Evolutionary conservation across 2,113 vertebrate species (phyloP), one percentile per base, ranked within the genome.

Genomic region (Gnathonemus echidnorhynchus): DNA sequence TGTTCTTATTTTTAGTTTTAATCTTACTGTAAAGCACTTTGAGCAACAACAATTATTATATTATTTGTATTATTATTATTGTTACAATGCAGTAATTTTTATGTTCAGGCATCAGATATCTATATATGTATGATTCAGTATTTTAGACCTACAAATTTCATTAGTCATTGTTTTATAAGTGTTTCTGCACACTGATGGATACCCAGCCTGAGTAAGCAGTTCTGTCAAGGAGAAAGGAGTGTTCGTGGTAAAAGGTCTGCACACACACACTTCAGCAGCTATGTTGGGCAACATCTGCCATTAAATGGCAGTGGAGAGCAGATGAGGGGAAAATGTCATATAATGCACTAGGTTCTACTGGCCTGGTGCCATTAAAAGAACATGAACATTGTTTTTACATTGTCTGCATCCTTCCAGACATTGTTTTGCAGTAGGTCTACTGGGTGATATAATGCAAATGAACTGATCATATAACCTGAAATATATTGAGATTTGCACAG

Each of bases 161-260:
- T 80, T 80, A 42, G 74, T 80, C 35, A 42, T 42, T 80, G 74
- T 80, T 80, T 80, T 42, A 80, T 5, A 74, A 31, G 74, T 6
- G 35, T 35, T 39, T 80, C 15, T 80, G 35, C 17, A 42, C 35
- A 7, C 15, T 80, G 35, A 42, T 42, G 13, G 85, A 90, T 91
- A 62, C 86, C 3, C n/a, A 84, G 70, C 0, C 21, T 50, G 74
- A 88, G 6, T n/a, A 90, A 24, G 10, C 58, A 62, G 46, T 77
- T 89, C 24, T 86, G 88, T 86, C 88, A 52, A 31, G 35, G 90
- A 31, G 90, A 90, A 21, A 91, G 90, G 58, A 86, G 45, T 90
- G 74, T 66, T 45, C 56, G 15, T 53, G 31, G 46, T 27, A 27
- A 85, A 88, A 84, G 84, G 27, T 39, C 15, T 42, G 70, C 27